Evolutionary conservation across 2,113 vertebrate species (phyloP).

Genomic region (Amphiprion ocellaris): DNA sequence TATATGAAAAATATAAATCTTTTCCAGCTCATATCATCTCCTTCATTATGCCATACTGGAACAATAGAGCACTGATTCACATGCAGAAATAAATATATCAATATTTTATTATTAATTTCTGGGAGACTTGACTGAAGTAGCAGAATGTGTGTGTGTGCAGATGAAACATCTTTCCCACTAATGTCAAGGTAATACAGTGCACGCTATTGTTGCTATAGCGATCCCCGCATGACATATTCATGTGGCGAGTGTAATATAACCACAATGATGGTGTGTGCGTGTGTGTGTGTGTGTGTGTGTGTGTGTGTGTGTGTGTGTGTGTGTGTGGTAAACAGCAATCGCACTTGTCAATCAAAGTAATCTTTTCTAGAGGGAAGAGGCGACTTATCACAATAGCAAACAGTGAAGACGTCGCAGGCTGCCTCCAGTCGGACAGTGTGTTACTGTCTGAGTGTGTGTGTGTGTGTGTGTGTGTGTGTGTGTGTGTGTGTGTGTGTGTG

Average conservation of each 20-base stretch:
- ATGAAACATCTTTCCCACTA: conserved; percentile 28
- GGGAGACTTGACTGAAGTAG: too few species aligned
- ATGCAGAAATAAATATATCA: too few species aligned
- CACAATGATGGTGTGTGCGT: neutral
- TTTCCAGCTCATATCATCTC: too few species aligned
- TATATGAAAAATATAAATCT: neutral
- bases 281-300: neutral
- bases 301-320: neutral
- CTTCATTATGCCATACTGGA: too few species aligned
- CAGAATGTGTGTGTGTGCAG: neutral
- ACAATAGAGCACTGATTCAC: too few species aligned
- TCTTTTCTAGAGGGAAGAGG: conserved; percentile 5
- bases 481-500: conserved; percentile 13
- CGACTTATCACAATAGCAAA: neutral
- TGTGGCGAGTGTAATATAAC: conserved; percentile 40
- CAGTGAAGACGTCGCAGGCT: conserved; percentile 44
- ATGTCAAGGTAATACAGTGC: conserved; percentile 33
- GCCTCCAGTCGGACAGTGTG: conserved; percentile 27
- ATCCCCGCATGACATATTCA: conserved; percentile 30
- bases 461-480: conserved; percentile 37
- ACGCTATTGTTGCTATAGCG: conserved; percentile 50
- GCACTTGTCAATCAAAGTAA: conserved; percentile 58
- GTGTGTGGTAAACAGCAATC: conserved; percentile 3
- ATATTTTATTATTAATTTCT: too few species aligned
- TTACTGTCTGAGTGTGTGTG: conserved; percentile 30